Evolutionary conservation across 2,888 invertebrate genomes (phyloP), one percentile per base, ranked within the genome.

Genomic region (Thelaira solivaga): DNA sequence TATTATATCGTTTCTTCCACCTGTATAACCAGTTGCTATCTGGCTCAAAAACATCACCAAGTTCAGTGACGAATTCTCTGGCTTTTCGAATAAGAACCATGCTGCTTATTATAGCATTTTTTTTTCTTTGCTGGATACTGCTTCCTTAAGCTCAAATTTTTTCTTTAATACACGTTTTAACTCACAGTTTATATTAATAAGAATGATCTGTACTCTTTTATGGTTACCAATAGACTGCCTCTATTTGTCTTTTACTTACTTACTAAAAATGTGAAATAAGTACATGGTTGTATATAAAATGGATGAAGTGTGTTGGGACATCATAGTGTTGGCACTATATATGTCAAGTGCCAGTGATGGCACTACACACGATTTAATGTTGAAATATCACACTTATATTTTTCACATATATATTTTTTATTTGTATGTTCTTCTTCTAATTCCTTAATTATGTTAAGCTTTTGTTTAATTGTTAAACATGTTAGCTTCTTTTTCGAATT

Each of bases 1-100:
- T 53, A 57, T 68, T 68, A 7, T 73, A 57, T 6, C 77, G 67
- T 13, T 68, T 61, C 13, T 36, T 59, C 77, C 73, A 77, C 11
- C 77, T 45, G 36, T 47, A 73, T 39, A 73, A 36, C 77, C 77
- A 73, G 43, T 53, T 43, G 24, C 26, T 34, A 20, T 49, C 45
- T 1, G 77, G 67, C n/a, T 73, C 55, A 36, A 73, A 77, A 18
- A 61, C 41, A 0, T 61, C 59, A 6, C 62, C 53, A 24, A 77
- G 39, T 24, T 61, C 26, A 2, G 45, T n/a, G 0, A 59, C 64
- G 6, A 76, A 59, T 8, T 71, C 65, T 49, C 51, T 76, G 6
- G 72, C 72, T 41, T 72, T 72, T 20, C 29, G 36, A 16, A 65
- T 29, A 6, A 76, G 49, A n/a, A 55, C 20, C 47, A 41, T 1